Evolutionary conservation across 2,113 vertebrate species (phyloP).

Genomic region (Tachysurus vachellii): DNA sequence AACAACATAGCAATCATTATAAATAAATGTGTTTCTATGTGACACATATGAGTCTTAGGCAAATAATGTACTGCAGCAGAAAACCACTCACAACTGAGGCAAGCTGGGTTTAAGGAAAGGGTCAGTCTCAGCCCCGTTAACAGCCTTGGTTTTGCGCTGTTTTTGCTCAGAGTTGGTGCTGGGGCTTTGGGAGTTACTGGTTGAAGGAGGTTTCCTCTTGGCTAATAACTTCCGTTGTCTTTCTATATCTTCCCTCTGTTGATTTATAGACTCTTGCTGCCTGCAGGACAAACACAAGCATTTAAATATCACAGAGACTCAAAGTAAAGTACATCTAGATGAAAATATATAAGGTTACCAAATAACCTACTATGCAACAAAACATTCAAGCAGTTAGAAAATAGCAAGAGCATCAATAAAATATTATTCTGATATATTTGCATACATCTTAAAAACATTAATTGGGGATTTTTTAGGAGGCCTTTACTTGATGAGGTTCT

Average conservation of each 20-base stretch:
- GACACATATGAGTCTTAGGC: background rate
- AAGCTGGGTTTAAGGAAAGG: slow-evolving; percentile 98
- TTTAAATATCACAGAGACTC: background rate
- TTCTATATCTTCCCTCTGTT: slow-evolving; percentile 99
- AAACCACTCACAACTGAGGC: slow-evolving; percentile 91
- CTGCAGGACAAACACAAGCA: slow-evolving; percentile 68
- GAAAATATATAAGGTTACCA: background rate
- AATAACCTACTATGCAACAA: background rate
- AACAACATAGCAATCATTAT: background rate
- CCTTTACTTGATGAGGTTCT: slow-evolving; percentile 97
- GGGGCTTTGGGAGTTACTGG: slow-evolving; percentile 91
- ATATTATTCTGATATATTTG: slow-evolving; percentile 20
- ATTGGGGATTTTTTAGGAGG: background rate
- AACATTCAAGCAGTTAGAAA: background rate
- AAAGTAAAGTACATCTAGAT: background rate
- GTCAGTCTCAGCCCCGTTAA: slow-evolving; percentile 98
- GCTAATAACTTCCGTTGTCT: slow-evolving; percentile 97
- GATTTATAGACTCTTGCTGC: slow-evolving; percentile 97
- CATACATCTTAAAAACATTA: background rate
- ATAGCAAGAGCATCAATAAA: background rate
- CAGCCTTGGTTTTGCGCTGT: slow-evolving; percentile 98
- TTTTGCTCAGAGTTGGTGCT: slow-evolving; percentile 96
- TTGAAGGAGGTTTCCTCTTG: slow-evolving; percentile 93
- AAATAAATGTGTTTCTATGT: background rate
- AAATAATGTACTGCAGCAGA: background rate